phyloP scores from a whole-genome alignment of 2,888 invertebrate genomes.

The Tenthredo mesomela region DNA sequence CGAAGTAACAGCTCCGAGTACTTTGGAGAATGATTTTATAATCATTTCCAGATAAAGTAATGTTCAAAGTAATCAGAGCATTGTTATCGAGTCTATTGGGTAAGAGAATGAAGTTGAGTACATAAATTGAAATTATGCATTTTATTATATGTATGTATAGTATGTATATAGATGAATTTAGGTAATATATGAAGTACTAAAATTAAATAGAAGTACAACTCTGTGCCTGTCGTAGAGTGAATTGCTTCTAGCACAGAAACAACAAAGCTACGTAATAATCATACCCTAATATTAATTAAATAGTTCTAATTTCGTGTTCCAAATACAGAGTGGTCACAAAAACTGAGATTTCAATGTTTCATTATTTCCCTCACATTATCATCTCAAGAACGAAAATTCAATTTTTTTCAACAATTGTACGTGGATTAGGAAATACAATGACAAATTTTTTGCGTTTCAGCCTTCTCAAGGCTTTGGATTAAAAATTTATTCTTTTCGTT shows the following conservation, averaged over 20 bases:
- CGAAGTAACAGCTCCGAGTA: not conserved
- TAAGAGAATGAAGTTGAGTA: conserved; percentile 60
- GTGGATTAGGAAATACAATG: not conserved
- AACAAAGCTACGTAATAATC: conserved; percentile 61
- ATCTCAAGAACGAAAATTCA: conserved; percentile 11
- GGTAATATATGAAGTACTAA: conserved; percentile 68
- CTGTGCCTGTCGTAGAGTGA: conserved; percentile 62
- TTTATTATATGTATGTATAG: conserved; percentile 69
- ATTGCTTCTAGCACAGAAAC: conserved; percentile 58
- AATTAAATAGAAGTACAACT: conserved; percentile 67
- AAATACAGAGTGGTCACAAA: conserved; percentile 28
- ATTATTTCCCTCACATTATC: conserved; percentile 49
- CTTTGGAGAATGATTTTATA: not conserved
- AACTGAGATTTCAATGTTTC: conserved; percentile 57
- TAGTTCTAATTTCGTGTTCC: conserved; percentile 68
- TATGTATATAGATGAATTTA: conserved; percentile 68
- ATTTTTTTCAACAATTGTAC: conserved; percentile 43
- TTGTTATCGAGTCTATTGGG: conserved; percentile 39
- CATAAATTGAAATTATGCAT: conserved; percentile 70
- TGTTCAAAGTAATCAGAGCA: not conserved
- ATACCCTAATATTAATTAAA: conserved; percentile 66
- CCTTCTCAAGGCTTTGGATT: conserved; percentile 58
- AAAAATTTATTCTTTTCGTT: not conserved
- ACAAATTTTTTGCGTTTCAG: conserved; percentile 8
- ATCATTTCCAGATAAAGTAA: not conserved